Evolutionary conservation across 2,113 vertebrate species (phyloP), one percentile per base, ranked within the genome.

Genomic region (Platycercus adscitus): DNA sequence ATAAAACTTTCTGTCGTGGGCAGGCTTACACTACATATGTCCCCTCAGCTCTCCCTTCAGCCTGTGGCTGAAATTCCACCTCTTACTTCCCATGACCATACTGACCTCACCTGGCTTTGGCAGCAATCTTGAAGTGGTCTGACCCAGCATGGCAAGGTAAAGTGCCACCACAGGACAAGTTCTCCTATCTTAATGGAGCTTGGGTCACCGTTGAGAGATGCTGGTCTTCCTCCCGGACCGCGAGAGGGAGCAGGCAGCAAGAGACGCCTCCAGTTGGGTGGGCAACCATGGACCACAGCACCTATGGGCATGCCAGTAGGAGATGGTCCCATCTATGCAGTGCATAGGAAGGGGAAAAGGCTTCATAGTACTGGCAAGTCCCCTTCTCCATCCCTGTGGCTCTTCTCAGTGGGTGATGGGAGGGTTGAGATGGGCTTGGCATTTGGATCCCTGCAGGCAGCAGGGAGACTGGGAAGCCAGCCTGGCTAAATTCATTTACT

Each of bases 251-350:
- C 24, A 16, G 70, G 37, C 17, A 55, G 13, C 70, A n/a, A 26
- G 53, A 50, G 37, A 20, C 11, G 13, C 6, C 41, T 12, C 16
- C 24, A 2, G 21, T 2, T 60, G 63, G 44, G 9, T 47, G 29
- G 44, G 6, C 12, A 15, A 4, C 28, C 17, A 2, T 10, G 63
- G 23, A 15, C n/a, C 29, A 5, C 8, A n/a, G 2, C 8, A 16
- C 26, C 14, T 7, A 10, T 58, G 17, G 24, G 10, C 4, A 2
- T 17, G 11, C 13, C 56, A 58, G 21, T 24, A 24, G 56, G 21
- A 24, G 56, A 24, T 24, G 13, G 9, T 55, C n/a, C 66, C 65
- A 28, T 9, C 0, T 0, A 17, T 0, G 0, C 0, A 1, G 33
- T 31, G 9, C 6, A 13, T 10, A 31, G 8, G 31, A 60, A 68